phyloP scores from a whole-genome alignment of 2,113 vertebrate genomes.

The Sterrhoptilus dennistouni region DNA sequence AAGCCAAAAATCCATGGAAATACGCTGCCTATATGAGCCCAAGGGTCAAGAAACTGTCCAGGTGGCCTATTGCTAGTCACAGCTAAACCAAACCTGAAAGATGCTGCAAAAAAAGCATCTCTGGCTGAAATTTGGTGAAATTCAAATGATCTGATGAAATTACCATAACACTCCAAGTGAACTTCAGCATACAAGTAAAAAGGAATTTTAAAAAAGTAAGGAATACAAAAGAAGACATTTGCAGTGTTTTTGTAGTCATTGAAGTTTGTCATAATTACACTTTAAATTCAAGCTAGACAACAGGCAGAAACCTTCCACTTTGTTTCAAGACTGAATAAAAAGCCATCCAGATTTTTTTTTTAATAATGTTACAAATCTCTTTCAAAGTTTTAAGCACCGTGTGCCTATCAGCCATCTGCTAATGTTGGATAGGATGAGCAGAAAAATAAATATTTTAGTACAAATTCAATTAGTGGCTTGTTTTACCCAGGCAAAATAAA shows the following conservation, averaged over 20 bases:
- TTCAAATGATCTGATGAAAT: neutral
- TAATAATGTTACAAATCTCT: neutral
- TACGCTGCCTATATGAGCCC: neutral
- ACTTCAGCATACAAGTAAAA: neutral
- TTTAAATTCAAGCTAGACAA: neutral
- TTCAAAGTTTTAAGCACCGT: neutral
- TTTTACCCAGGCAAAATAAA: slow-evolving; percentile 45
- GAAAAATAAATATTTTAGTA: slow-evolving; percentile 47
- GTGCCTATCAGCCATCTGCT: slow-evolving; percentile 30
- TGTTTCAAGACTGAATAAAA: neutral
- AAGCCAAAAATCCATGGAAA: neutral
- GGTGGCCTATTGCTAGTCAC: neutral
- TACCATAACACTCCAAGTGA: neutral
- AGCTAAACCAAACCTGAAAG: neutral
- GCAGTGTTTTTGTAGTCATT: neutral
- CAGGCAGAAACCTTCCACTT: neutral
- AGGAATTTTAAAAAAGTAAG: neutral
- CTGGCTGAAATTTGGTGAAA: neutral
- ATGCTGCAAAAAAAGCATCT: neutral
- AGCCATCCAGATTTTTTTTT: neutral
- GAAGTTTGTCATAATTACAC: neutral
- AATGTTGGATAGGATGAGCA: neutral
- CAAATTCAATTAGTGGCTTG: slow-evolving; percentile 12
- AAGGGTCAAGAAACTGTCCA: neutral
- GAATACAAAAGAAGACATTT: neutral